Base-by-base conservation (phyloP, 2,888 invertebrate species). In the Spodoptera picta region DNA sequence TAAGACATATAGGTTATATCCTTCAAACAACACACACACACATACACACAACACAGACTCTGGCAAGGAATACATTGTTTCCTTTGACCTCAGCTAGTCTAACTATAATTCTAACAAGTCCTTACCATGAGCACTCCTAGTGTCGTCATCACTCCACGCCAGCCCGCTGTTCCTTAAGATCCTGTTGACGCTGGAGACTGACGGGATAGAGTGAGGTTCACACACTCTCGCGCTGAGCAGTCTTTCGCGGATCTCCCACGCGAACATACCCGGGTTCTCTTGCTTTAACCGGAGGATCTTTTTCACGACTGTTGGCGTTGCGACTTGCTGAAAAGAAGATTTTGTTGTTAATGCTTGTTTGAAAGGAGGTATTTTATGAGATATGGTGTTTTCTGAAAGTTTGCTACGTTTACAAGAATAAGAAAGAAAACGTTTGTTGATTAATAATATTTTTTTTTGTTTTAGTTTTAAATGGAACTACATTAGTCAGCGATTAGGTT, bases 251-350 rank as follows among this genome's bases (percentile, higher is more conserved):
- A 99, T 99, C 95, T 99, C 99, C 98, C 99, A 99, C 10, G 99
- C 99, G 90, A 99, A 99, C 96, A 99, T 98, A 5, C 98, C 98
- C 0, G 99, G 99, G 90, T 99, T 98, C 89, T 99, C 98, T 86
- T 98, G 98, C 89, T 99, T 99, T 82, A 98, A 96, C 5, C 98
- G 97, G 42, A 99, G 96, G 79, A 99, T 99, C 94, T 98, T 98
- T 94, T 98, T 98, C 12, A 99, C 98, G 0, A 99, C 98, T 0
- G 98, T 98, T 1, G 99, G 99, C 4, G 99, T 99, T 69, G 99
- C 98, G 71, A 99, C 99, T 98, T 99, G 98, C 98, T 98, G 96
- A 70, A 96, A 90, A 75, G 50, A 80, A 58, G 1, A 73, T 2
- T 42, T 59, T 0, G 3, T 3, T 57, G 19, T 69, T 64, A 77